Base-by-base conservation (phyloP, 2,888 invertebrate genomes). In the Pseudococcus viburni region DNA sequence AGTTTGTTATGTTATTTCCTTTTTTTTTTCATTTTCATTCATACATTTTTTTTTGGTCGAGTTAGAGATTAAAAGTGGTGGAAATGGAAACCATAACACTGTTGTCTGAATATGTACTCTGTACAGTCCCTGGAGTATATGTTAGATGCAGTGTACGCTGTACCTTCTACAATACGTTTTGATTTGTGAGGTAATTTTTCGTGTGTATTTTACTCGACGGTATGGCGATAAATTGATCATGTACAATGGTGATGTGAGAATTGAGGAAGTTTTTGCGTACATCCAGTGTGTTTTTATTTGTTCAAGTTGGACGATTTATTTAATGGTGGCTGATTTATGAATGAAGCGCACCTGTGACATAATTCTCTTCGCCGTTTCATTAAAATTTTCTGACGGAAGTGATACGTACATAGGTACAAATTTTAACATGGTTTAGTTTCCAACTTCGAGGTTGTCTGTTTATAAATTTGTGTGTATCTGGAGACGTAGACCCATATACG, bases 1-100 rank as follows among this genome's bases (percentile, higher is more conserved):
- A 55, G 85, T 85, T n/a, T 85, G 59, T 64, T 64, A 64, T 12
- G 64, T 59, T 85, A 42, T 55, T 85, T 85, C 85, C 85, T 85
- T 59, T 85, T 84, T 42, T 42, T 42, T 85, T 85, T 51, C 59
- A 3, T 59, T 64, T 85, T 85, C 85, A 85, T 85, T 85, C 85
- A 85, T 83, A 46, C 80, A 11, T 26, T 83, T 22, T 51, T 51
- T 51, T 12, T 51, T 51, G 5, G 48, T 51, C 48, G 15, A 15
- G 5, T 51, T 12, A 51, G 48, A 42, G 48, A 51, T 51, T 51
- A 51, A 51, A 51, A 51, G 19, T 83, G 15, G 73, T 83, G 19
- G 46, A 42, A 46, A 83, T 83, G 19, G 46, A 42, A 46, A 83
- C 17, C 19, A 11, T 46, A 83, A n/a, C 26, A 33, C 7, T 59